Conservation (phyloP, 2,888 invertebrate genomes). For the Cantharis lateralis region DNA sequence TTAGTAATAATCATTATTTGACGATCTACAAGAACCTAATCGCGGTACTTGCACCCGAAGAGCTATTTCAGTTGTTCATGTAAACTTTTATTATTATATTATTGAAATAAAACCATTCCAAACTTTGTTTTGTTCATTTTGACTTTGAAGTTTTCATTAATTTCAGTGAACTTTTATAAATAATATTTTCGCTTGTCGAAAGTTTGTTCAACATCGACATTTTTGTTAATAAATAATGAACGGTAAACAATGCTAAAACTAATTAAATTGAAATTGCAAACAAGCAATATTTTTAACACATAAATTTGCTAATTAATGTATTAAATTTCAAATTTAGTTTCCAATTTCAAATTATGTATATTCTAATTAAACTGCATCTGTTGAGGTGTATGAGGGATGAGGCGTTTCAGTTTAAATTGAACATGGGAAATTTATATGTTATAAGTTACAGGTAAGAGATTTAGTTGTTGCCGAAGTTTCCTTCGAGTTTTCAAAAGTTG, state of each 20-base stretch:
- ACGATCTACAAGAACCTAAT: background rate
- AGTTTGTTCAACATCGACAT: background rate
- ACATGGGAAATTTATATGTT: conserved; percentile 15
- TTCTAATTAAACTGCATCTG: conserved; percentile 34
- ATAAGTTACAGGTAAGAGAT: conserved; percentile 22
- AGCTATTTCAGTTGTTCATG: background rate
- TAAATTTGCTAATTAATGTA: conserved; percentile 2
- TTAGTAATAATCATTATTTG: background rate
- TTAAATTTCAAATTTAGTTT: conserved; percentile 28
- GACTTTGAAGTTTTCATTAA: background rate
- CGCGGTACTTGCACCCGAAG: background rate
- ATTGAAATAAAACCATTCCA: background rate
- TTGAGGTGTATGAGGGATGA: background rate
- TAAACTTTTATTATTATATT: background rate
- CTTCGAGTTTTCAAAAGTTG: conserved; percentile 34
- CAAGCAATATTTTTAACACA: background rate
- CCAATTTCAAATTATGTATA: conserved; percentile 29
- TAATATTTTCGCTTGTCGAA: background rate
- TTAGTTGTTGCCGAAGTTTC: conserved; percentile 12
- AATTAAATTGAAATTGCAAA: background rate
- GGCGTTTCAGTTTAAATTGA: conserved; percentile 15
- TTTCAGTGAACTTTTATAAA: background rate
- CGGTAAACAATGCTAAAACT: background rate
- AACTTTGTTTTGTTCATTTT: background rate
- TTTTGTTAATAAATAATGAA: background rate